These are phyloP conservation scores for Mobula birostris DNA, from an alignment of 2,113 vertebrate genomes.

Conservation along the genomic window DNA sequence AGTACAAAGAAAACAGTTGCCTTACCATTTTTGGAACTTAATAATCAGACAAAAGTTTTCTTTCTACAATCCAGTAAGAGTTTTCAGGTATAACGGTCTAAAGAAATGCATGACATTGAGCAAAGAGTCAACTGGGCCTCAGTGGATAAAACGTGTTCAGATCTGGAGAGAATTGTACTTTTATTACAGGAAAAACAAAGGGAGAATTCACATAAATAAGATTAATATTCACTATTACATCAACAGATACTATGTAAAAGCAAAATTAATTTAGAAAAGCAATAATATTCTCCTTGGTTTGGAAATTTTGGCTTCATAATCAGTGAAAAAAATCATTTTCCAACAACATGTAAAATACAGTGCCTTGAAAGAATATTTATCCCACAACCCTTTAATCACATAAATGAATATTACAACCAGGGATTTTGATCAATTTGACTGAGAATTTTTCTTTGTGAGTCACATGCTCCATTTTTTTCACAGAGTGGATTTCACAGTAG, in stretches of 20 bases:
- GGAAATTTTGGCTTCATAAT: neutral
- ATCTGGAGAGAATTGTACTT: neutral
- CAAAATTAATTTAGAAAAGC: neutral
- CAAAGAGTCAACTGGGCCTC: neutral
- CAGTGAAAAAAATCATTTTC: neutral
- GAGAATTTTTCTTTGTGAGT: no score
- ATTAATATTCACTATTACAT: neutral
- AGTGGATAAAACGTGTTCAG: neutral
- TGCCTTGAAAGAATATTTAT: no score
- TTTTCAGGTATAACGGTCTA: neutral
- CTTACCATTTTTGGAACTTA: neutral
- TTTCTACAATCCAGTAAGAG: neutral
- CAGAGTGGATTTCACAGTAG: no score
- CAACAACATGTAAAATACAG: neutral
- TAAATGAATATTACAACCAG: no score
- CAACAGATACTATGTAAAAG: neutral
- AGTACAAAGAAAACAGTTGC: no score
- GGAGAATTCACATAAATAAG: neutral
- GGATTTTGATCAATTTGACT: no score
- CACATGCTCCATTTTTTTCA: no score
- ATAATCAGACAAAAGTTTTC: neutral
- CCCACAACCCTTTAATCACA: no score
- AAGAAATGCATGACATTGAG: neutral
- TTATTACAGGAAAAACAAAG: neutral
- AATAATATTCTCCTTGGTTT: neutral